Conservation (phyloP, 1,140 invertebrate genomes). For the Brachionus rubens region DNA sequence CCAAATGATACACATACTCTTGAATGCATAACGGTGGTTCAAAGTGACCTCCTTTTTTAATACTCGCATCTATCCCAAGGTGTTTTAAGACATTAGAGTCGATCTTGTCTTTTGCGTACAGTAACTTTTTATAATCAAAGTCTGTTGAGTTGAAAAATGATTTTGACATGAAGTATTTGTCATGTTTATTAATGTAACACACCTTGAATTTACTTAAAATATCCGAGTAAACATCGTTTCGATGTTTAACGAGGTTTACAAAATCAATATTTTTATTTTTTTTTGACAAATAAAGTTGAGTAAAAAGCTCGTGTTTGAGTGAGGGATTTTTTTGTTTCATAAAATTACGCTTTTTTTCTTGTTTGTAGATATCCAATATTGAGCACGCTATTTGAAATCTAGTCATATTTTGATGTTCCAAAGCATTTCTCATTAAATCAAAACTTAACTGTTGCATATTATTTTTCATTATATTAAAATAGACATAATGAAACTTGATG, state of each 20-base stretch:
- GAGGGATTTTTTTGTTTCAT: conserved; percentile 8
- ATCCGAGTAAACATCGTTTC: too few relatives aligned
- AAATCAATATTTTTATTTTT: neutral
- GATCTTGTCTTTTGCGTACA: neutral
- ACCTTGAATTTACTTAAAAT: conserved; percentile 5
- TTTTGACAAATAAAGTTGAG: neutral
- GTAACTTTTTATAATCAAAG: neutral
- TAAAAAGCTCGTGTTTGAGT: neutral
- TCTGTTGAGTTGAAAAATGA: neutral
- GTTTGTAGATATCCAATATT: neutral
- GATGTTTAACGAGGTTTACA: neutral
- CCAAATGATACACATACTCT: conserved; percentile 16
- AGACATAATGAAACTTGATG: neutral
- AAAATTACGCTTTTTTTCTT: neutral
- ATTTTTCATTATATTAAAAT: too few relatives aligned
- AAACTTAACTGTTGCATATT: too few relatives aligned
- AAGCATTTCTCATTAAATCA: conserved; percentile 15
- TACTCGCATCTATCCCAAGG: neutral
- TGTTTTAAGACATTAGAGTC: neutral
- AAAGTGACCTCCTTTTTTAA: neutral
- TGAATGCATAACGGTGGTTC: conserved; percentile 1
- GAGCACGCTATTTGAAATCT: conserved; percentile 5
- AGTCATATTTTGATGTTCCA: neutral
- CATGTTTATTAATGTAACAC: conserved; percentile 27
- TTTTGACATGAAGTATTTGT: neutral